Evolutionary conservation across 1,140 invertebrate species (phyloP), one percentile per base, ranked within the genome.

Genomic region (Calephelis virginiensis): DNA sequence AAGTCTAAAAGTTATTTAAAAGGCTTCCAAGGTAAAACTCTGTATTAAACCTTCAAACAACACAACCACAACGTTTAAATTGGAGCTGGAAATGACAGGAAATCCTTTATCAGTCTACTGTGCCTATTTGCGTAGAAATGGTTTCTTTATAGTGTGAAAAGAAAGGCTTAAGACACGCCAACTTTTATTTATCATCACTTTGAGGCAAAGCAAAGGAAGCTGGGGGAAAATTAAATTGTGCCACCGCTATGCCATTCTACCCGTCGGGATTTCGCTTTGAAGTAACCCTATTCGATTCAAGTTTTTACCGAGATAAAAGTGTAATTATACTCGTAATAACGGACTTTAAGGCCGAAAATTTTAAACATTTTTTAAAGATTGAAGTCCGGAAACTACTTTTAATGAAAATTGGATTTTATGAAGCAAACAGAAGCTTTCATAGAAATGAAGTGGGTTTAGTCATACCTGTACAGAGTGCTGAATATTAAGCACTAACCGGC

Each of bases 171-270:
- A 46, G 45, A 61, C 14, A 48, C 14, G 56, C 37, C 13, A 49
- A 47, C 17, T 67, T 61, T 67, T 61, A 61, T 61, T 61, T 67
- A 61, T 61, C 47, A 14, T 61, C 67, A 66, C 64, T 69, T 62
- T 66, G 72, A 66, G 64, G 67, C 45, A 45, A 46, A 50, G 70
- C 63, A 72, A 68, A 67, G 66, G 49, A 70, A 67, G 40, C 66
- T 64, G 62, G 47, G 64, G 64, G 62, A 66, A 70, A 75, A 75
- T 71, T 70, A 70, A 73, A 73, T 75, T 73, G 65, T 67, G 66
- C 17, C 68, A 64, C 63, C 50, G 63, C 66, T 59, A 62, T 53
- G 63, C 65, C 69, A 59, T 59, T 59, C 28, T 59, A 59, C 53
- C 12, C 53, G 37, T 12, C 53, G 28, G 53, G 53, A 38, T 59